Evolutionary conservation across 2,888 invertebrate genomes (phyloP).

Genomic region (Thera obeliscata): DNA sequence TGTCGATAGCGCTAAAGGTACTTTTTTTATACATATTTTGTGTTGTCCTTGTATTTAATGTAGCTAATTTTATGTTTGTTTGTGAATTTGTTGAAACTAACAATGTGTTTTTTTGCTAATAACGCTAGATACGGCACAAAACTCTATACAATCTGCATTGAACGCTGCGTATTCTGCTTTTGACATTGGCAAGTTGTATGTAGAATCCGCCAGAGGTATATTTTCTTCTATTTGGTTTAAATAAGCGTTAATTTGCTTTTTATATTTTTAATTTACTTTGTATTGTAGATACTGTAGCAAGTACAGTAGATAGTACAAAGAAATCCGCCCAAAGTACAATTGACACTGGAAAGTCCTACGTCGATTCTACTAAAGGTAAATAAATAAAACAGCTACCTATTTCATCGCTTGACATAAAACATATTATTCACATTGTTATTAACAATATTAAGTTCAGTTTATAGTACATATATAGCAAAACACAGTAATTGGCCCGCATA

Average conservation of each 20-base stretch:
- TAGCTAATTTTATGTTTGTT: constrained; percentile 21
- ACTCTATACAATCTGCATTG: constrained; percentile 60
- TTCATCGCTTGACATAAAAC: constrained; percentile 16
- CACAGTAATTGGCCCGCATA: constrained; percentile 57
- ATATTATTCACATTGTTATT: constrained; percentile 30
- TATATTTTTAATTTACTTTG: constrained; percentile 35
- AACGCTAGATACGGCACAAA: constrained; percentile 65
- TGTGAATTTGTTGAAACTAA: constrained; percentile 35
- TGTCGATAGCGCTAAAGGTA: constrained; percentile 69
- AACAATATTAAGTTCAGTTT: constrained; percentile 54
- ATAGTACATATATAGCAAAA: constrained; percentile 47
- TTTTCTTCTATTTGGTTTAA: constrained; percentile 19
- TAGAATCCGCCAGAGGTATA: constrained; percentile 62
- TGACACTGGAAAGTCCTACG: constrained; percentile 64
- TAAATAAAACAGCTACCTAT: constrained; percentile 6
- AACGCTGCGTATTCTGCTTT: constrained; percentile 64
- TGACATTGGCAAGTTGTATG: constrained; percentile 64
- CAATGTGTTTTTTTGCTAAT: constrained; percentile 44
- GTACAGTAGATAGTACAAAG: constrained; percentile 73
- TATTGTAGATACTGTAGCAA: constrained; percentile 68
- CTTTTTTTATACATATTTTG: constrained; percentile 16
- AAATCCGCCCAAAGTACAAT: constrained; percentile 72
- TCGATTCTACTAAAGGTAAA: constrained; percentile 71
- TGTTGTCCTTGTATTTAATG: neutral
- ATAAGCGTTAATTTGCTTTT: constrained; percentile 7